Base-by-base conservation (phyloP, 2,113 vertebrate genomes). In the Anthoscopus minutus region DNA sequence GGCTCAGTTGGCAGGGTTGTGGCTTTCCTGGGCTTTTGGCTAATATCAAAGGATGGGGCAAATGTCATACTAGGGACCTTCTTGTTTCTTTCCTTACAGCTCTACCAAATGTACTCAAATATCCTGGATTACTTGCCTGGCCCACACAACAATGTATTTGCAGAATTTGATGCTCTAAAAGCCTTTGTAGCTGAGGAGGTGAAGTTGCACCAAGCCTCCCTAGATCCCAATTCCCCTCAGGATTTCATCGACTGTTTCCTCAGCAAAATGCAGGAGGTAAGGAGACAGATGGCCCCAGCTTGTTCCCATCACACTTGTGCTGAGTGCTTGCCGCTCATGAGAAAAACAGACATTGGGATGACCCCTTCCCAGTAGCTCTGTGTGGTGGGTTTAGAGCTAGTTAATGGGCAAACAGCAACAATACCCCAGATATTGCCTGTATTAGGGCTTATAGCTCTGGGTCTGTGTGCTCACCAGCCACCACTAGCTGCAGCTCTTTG, bases 231-330 rank as follows among this genome's bases (percentile, higher is more conserved):
- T 71, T 96, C 91, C 30, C 98, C 98, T 11, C 95, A 97, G 85
- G 98, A 99, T 88, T 98, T 96, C 71, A 98, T 98, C 0, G 98
- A 99, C 97, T 98, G 98, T 83, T 99, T 98, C 86, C 98, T 99
- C 82, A 86, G 76, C 42, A 97, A 97, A 96, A 97, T 98, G 14
- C 60, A 97, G 40, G 97, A 98, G 98, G 98, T 98, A 88, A 95
- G 93, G 51, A 86, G 21, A 42, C 3, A 73, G 15, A 51, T 7
- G 56, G 35, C 13, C 15, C 7, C 42, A 86, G 18, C 27, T 51
- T 14, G 44, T 38, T 11, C 11, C 6, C 42, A 84, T 57, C 13
- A 61, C 7, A 37, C 11, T 16, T 48, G 10, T 1, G 4, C 25
- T 40, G 37, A 60, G 22, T 31, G 15, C 9, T 82, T 82, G 37